Evolutionary conservation across 2,113 vertebrate species (phyloP).

Genomic region (human): DNA sequence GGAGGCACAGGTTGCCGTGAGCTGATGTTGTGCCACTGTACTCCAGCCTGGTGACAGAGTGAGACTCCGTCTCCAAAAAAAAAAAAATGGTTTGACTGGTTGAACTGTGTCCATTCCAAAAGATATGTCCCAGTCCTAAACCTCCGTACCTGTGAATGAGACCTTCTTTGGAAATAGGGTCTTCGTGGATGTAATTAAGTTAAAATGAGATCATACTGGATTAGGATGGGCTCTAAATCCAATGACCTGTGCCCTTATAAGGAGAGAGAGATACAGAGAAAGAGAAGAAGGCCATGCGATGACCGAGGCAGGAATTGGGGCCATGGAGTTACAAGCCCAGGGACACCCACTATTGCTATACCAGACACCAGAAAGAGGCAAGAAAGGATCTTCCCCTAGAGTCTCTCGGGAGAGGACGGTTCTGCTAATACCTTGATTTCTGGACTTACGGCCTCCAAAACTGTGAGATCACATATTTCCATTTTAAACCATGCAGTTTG

Average conservation of each 20-base stretch:
- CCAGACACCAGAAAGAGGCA: not conserved
- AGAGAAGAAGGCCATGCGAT: no score
- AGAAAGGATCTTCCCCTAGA: not conserved
- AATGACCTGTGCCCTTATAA: no score
- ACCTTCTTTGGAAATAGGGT: not conserved
- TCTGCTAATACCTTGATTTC: no score
- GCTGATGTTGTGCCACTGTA: no score
- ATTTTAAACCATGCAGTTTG: not conserved
- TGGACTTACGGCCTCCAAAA: not conserved
- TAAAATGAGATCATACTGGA: not conserved
- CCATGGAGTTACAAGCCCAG: not conserved
- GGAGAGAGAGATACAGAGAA: not conserved
- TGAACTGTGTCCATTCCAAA: not conserved
- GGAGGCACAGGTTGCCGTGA: no score
- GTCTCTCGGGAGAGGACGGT: not conserved
- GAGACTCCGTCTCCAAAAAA: no score
- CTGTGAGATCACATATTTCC: not conserved
- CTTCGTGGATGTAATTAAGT: not conserved
- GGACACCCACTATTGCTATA: not conserved
- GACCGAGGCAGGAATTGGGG: not conserved
- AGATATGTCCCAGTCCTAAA: not conserved
- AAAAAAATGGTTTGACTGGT: no score
- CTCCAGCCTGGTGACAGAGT: no score
- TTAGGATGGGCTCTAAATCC: not conserved
- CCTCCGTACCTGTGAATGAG: fast-evolving